phyloP scores from a whole-genome alignment of 92 coral and sea anemone genomes.

The Muricea muricata region DNA sequence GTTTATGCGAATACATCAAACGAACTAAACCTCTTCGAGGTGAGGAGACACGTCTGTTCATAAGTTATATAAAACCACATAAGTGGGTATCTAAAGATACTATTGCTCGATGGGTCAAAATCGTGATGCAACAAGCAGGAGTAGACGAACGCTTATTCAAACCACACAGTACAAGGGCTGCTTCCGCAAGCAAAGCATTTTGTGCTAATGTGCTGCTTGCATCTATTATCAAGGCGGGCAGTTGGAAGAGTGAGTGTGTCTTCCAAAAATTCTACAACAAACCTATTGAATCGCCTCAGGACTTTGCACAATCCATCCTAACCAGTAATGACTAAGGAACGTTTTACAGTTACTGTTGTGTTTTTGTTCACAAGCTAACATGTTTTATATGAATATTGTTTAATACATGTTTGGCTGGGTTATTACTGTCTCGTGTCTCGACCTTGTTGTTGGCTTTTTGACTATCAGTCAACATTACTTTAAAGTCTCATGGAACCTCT shows the following conservation, averaged over 20 bases:
- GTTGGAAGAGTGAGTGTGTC: constrained; percentile 31
- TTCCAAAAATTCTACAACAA: constrained; percentile 38
- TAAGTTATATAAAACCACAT: constrained; percentile 23
- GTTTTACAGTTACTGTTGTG: not conserved
- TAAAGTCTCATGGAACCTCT: no score
- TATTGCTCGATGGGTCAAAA: not conserved
- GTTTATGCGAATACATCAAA: not conserved
- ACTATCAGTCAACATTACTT: no score
- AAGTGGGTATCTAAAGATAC: constrained; percentile 10
- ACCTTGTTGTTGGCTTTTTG: no score
- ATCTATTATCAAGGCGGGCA: constrained; percentile 28
- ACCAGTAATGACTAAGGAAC: not conserved
- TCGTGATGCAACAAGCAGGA: not conserved
- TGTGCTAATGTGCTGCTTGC: constrained; percentile 9
- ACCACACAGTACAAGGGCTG: constrained; percentile 1
- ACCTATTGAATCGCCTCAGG: constrained; percentile 27
- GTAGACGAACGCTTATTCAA: no score
- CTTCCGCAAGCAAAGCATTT: constrained; percentile 39
- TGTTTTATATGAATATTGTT: no score
- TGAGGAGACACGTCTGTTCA: not conserved
- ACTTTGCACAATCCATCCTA: no score
- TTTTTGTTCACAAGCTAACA: no score
- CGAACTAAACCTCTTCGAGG: not conserved
- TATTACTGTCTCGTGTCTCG: no score
- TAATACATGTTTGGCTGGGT: no score